phyloP scores from a whole-genome alignment of 2,797 vertebrate genomes.

The Xiphorhynchus erythropygius region DNA sequence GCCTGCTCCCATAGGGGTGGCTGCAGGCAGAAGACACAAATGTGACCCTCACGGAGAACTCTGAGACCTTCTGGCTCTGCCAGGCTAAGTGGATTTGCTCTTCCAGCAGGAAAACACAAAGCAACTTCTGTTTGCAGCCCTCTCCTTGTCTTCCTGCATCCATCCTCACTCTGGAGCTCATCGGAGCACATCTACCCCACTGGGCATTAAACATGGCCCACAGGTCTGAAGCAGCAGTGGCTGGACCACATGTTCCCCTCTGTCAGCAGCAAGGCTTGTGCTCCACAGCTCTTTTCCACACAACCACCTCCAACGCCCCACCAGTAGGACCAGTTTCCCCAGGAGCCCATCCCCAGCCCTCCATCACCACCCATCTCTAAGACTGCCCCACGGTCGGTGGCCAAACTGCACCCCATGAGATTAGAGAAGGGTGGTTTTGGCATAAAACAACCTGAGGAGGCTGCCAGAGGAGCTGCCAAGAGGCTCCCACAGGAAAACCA shows the following conservation, averaged over 20 bases:
- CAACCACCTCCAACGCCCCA: not conserved
- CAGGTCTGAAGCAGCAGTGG: not conserved
- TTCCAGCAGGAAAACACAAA: not conserved
- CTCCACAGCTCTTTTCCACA: not conserved
- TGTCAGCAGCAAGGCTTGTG: not conserved
- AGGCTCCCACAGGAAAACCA: not conserved
- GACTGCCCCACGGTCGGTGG: rapidly evolving
- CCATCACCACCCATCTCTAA: not conserved
- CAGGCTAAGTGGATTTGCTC: not conserved
- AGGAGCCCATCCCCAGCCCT: not conserved
- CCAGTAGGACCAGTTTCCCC: not conserved
- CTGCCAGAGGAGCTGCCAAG: not conserved
- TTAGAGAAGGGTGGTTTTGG: not conserved
- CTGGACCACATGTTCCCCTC: not conserved
- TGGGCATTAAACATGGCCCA: not conserved
- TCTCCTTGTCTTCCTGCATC: not conserved
- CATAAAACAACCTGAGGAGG: not conserved
- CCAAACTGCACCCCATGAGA: not conserved
- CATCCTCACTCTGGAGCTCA: not conserved
- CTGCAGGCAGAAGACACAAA: rapidly evolving
- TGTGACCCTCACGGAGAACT: rapidly evolving
- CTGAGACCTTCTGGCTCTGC: not conserved
- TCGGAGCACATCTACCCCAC: not conserved
- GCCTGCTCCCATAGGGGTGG: not conserved
- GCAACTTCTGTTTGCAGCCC: not conserved